Evolutionary conservation across 2,888 invertebrate genomes (phyloP).

Genomic region (Philereme vetulata): DNA sequence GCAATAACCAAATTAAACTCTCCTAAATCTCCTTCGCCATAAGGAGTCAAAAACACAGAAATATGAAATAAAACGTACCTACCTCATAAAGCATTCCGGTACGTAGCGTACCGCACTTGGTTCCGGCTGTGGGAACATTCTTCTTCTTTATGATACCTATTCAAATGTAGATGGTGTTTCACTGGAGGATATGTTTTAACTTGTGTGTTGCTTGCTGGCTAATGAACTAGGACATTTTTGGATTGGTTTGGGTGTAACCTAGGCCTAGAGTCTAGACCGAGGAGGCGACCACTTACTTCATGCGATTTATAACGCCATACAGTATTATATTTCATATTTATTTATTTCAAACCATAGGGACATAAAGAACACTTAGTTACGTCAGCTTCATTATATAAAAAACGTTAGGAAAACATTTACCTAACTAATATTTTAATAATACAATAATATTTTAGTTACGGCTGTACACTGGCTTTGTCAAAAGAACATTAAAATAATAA

Average conservation of each 20-base stretch:
- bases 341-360: too few species aligned
- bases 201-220: background rate
- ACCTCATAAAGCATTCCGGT: constrained; percentile 41
- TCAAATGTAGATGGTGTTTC: constrained; percentile 35
- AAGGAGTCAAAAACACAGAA: constrained; percentile 45
- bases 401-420: too few species aligned
- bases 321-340: too few species aligned
- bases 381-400: too few species aligned
- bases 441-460: too few species aligned
- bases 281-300: too few species aligned
- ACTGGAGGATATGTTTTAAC: constrained; percentile 1
- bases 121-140: constrained; percentile 64
- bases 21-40: constrained; percentile 30
- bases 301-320: too few species aligned
- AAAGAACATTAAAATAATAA: too few species aligned
- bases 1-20: constrained; percentile 3
- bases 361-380: too few species aligned
- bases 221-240: background rate
- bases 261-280: too few species aligned
- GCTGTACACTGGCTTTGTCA: too few species aligned
- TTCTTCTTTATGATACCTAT: constrained; percentile 76
- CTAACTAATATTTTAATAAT: too few species aligned
- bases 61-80: constrained; percentile 61
- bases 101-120: constrained; percentile 50
- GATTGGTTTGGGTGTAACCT: background rate